These are phyloP conservation scores for Xylota sylvarum DNA, from an alignment of 2,888 invertebrate genomes.

Conservation along the genomic window DNA sequence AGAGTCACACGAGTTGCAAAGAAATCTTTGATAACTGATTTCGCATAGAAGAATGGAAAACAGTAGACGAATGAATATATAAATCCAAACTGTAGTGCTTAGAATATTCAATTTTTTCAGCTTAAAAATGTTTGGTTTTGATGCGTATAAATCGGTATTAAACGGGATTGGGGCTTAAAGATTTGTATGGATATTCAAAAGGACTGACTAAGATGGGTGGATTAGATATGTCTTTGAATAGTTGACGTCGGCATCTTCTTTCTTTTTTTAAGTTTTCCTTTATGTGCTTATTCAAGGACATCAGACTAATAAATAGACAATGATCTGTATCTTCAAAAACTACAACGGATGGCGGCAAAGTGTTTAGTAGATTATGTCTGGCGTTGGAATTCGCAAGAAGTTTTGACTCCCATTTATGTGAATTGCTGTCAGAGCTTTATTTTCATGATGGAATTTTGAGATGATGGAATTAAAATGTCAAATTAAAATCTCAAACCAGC, in stretches of 20 bases:
- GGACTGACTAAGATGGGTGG: background rate
- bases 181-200: slow-evolving; percentile 4
- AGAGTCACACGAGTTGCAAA: slow-evolving; percentile 42
- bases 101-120: slow-evolving; percentile 58
- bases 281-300: background rate
- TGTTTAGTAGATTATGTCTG: no score
- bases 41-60: slow-evolving; percentile 2
- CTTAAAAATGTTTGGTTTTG: slow-evolving; percentile 31
- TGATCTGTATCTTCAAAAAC: no score
- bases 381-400: no score
- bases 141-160: slow-evolving; percentile 4
- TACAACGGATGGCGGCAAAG: no score
- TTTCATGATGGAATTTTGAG: no score
- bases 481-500: no score
- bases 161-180: slow-evolving; percentile 6
- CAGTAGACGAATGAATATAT: slow-evolving; percentile 23
- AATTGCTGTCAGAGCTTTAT: no score
- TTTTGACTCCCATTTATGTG: no score
- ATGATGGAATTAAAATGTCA: no score
- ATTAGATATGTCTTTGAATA: background rate
- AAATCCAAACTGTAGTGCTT: slow-evolving; percentile 42
- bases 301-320: background rate
- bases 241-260: background rate
- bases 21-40: slow-evolving; percentile 65
- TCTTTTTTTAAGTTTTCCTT: no score